Conservation (phyloP, 1,140 invertebrate species). For the Oscheius sp. region DNA sequence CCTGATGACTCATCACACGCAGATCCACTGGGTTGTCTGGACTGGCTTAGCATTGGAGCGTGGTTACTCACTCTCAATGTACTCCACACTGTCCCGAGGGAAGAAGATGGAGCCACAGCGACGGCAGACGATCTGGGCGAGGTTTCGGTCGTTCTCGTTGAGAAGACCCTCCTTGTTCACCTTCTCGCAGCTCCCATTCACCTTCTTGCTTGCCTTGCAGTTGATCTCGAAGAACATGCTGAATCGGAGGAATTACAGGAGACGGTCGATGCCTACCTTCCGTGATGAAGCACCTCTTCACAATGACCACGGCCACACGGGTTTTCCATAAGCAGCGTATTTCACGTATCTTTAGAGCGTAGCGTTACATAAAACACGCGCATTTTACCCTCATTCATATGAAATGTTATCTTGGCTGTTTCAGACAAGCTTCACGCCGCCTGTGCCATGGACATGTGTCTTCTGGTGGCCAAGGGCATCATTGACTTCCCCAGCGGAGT, state of each 20-base stretch:
- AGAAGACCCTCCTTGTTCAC: slow-evolving; percentile 24
- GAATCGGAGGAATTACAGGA: too few relatives aligned
- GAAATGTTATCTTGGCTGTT: not conserved
- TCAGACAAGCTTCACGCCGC: slow-evolving; percentile 51
- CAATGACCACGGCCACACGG: too few relatives aligned
- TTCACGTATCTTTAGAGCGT: too few relatives aligned
- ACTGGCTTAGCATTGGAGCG: too few relatives aligned
- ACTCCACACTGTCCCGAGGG: slow-evolving; percentile 10
- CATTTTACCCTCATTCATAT: not conserved
- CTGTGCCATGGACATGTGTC: slow-evolving; percentile 54
- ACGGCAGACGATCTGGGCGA: slow-evolving; percentile 16
- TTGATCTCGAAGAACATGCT: not conserved
- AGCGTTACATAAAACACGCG: too few relatives aligned
- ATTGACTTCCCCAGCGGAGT: slow-evolving; percentile 42
- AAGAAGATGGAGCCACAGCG: slow-evolving; percentile 20
- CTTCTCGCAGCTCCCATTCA: slow-evolving; percentile 22
- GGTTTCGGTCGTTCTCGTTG: slow-evolving; percentile 15
- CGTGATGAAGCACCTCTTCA: too few relatives aligned
- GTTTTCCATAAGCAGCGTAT: too few relatives aligned
- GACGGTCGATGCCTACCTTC: too few relatives aligned
- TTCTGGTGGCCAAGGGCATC: slow-evolving; percentile 51
- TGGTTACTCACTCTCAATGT: too few relatives aligned
- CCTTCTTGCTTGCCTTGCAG: slow-evolving; percentile 4
- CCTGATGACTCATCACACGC: slow-evolving; percentile 23
- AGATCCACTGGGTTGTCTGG: slow-evolving; percentile 7